phyloP scores from a whole-genome alignment of 2,888 invertebrate genomes.

The Cantharis lateralis region DNA sequence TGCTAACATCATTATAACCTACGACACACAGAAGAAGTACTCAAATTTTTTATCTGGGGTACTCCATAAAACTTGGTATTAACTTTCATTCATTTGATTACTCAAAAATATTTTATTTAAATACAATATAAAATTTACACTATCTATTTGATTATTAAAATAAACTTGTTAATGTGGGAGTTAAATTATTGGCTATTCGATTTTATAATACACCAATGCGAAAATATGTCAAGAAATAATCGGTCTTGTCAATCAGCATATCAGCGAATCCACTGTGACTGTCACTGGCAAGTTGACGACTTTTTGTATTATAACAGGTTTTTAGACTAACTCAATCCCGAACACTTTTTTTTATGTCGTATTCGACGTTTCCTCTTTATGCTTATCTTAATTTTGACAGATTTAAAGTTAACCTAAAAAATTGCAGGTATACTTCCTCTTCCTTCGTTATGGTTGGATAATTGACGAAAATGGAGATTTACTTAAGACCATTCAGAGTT shows the following conservation, averaged over 20 bases:
- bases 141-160: background rate
- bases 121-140: background rate
- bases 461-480: background rate
- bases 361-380: background rate
- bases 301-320: constrained; percentile 5
- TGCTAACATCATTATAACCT: too few species aligned
- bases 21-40: too few species aligned
- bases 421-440: background rate
- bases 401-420: background rate
- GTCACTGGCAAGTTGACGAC: constrained; percentile 29
- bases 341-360: background rate
- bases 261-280: constrained; percentile 33
- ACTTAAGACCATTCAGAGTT: background rate
- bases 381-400: background rate
- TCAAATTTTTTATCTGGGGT: too few species aligned
- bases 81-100: too few species aligned
- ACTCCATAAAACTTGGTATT: too few species aligned
- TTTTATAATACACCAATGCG: constrained; percentile 21
- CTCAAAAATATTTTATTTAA: background rate
- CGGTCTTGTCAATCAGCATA: constrained; percentile 38
- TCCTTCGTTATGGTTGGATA: background rate
- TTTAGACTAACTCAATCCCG: background rate
- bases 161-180: constrained; percentile 24
- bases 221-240: constrained; percentile 40
- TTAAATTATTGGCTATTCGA: constrained; percentile 25